A percentile compares a stretch with the other conserved stretches of the same genome.
Conservation (phyloP, 2,113 vertebrate genomes). For the Lagopus muta region DNA sequence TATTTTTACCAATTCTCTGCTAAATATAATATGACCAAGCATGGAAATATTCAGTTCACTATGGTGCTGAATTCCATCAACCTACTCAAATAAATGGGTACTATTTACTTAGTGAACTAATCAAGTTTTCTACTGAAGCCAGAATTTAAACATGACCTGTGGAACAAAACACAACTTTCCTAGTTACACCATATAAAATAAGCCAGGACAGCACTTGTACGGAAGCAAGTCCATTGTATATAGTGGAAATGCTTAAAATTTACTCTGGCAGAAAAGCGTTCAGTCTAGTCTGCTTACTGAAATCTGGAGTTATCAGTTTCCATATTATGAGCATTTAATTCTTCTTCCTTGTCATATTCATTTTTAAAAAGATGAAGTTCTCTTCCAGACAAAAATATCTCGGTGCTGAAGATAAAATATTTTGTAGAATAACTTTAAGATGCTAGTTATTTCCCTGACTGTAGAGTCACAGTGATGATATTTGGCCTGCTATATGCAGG, state of each 20-base stretch:
- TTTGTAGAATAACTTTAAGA: not conserved
- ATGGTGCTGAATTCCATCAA: not conserved
- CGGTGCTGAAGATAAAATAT: not conserved
- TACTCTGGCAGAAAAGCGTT: not conserved
- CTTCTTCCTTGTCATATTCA: not conserved
- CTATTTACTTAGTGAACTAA: not conserved
- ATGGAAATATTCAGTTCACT: not conserved
- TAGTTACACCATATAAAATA: not conserved
- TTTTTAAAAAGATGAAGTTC: not conserved
- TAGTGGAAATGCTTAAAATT: not conserved
- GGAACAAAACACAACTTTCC: not conserved
- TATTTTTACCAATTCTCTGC: not conserved
- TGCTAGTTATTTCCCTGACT: not conserved
- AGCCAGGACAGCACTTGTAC: not conserved
- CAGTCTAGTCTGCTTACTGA: not conserved
- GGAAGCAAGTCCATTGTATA: not conserved
- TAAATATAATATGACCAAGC: not conserved
- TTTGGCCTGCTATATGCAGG: not conserved
- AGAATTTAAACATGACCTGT: not conserved
- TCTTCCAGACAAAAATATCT: not conserved
- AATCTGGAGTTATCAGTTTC: not conserved
- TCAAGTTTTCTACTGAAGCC: not conserved
- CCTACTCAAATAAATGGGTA: not conserved
- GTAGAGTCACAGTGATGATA: not conserved
- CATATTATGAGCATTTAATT: not conserved